Evolutionary conservation across 2,888 invertebrate species (phyloP).

Genomic region (Drosophila mulleri): DNA sequence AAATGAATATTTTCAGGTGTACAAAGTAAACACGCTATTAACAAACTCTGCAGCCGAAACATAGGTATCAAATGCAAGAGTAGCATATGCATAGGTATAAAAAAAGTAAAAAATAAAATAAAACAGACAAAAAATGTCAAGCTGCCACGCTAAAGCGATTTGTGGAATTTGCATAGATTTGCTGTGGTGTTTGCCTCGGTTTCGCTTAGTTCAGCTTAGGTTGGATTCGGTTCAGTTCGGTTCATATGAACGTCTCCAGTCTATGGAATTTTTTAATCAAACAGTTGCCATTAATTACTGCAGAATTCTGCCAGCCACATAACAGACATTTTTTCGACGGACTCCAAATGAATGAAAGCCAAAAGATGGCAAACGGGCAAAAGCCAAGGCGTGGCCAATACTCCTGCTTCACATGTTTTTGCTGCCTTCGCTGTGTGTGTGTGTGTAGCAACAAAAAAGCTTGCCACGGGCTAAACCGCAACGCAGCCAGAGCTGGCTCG

Average conservation of each 20-base stretch:
- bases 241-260: slow-evolving; percentile 21
- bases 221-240: slow-evolving; percentile 12
- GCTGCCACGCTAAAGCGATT: slow-evolving; percentile 36
- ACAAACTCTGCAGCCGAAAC: not conserved
- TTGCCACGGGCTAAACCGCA: slow-evolving; percentile 64
- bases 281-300: slow-evolving; percentile 84
- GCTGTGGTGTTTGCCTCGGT: slow-evolving; percentile 14
- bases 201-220: slow-evolving; percentile 10
- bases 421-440: slow-evolving; percentile 28
- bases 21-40: not conserved
- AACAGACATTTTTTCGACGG: slow-evolving; percentile 80
- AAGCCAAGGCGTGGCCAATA: slow-evolving; percentile 53
- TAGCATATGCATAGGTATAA: not conserved
- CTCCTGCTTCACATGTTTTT: slow-evolving; percentile 48
- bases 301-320: slow-evolving; percentile 81
- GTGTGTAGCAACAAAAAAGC: slow-evolving; percentile 33
- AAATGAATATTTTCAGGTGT: not conserved
- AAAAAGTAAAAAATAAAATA: not conserved
- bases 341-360: slow-evolving; percentile 63
- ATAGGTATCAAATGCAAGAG: not conserved
- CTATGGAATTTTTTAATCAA: slow-evolving; percentile 84
- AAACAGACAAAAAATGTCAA: not conserved
- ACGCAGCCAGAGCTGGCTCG: slow-evolving; percentile 23
- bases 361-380: slow-evolving; percentile 52
- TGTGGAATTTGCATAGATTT: slow-evolving; percentile 74